Percentiles rank a stretch among this genome's conserved stretches.
These are phyloP conservation scores for Clarias magur DNA, from an alignment of 2,113 vertebrate genomes.

Conservation along the genomic window DNA sequence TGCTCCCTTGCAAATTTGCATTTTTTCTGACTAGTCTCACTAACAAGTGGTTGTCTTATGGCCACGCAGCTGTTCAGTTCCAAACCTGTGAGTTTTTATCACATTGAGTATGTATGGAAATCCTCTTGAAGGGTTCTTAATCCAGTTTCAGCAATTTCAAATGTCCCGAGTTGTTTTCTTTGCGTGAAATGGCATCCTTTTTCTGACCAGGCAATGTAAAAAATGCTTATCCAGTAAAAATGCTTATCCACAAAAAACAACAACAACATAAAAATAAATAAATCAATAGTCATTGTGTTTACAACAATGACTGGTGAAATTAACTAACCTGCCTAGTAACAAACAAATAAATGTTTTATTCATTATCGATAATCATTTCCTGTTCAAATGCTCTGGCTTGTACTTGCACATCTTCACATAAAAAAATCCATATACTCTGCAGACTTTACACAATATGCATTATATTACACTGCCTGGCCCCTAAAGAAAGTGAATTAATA, in stretches of 20 bases:
- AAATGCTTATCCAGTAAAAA: not conserved
- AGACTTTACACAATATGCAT: constrained; percentile 48
- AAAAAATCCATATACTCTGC: not conserved
- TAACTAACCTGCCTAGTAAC: not conserved
- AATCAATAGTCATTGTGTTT: not conserved
- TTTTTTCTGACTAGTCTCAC: too few relatives aligned
- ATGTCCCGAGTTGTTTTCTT: too few relatives aligned
- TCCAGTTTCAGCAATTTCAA: too few relatives aligned
- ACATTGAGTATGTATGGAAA: too few relatives aligned
- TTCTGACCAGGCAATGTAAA: not conserved
- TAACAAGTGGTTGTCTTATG: too few relatives aligned
- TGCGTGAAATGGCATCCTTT: too few relatives aligned
- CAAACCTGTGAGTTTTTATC: too few relatives aligned
- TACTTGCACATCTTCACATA: not conserved
- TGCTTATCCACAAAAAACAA: not conserved
- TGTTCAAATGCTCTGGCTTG: not conserved
- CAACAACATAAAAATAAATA: not conserved
- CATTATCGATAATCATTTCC: not conserved
- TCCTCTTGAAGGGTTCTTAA: too few relatives aligned
- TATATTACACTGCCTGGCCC: not conserved
- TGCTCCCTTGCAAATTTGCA: too few relatives aligned
- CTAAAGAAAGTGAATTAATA: too few relatives aligned
- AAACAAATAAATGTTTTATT: not conserved
- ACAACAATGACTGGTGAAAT: not conserved
- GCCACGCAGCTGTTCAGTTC: too few relatives aligned